A percentile compares a stretch with the other conserved stretches of the same genome.
These are phyloP conservation scores for Chondrosia reniformis DNA, from an alignment of 37 sponge, comb jelly and placozoan genomes.

Conservation along the genomic window DNA sequence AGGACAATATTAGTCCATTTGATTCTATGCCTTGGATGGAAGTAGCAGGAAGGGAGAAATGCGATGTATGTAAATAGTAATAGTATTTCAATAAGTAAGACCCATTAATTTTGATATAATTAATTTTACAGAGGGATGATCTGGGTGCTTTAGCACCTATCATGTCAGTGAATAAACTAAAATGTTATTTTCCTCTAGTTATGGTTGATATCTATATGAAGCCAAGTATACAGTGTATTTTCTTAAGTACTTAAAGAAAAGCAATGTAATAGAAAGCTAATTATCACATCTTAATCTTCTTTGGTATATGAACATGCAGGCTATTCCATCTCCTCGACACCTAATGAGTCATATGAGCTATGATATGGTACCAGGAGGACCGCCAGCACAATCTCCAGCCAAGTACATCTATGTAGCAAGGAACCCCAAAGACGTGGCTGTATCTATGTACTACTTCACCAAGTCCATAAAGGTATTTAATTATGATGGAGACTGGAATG, in stretches of 20 bases:
- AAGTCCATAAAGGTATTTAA: not conserved
- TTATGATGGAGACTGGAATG: slow-evolving; percentile 1
- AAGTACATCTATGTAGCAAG: slow-evolving; percentile 39
- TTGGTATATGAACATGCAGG: not conserved
- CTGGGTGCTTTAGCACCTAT: no score
- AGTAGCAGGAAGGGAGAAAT: not conserved
- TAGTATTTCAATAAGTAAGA: no score
- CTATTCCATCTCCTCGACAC: slow-evolving; percentile 22
- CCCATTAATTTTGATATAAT: no score
- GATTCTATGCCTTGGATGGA: not conserved
- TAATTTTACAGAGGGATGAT: no score
- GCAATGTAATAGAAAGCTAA: no score
- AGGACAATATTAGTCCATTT: not conserved
- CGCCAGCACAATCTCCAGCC: slow-evolving; percentile 13
- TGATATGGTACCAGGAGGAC: slow-evolving; percentile 9
- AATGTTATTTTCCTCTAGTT: no score
- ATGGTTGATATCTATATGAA: no score
- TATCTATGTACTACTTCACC: slow-evolving; percentile 3
- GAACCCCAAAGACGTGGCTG: slow-evolving; percentile 33
- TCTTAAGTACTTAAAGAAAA: no score
- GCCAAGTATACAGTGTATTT: no score
- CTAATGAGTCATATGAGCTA: slow-evolving; percentile 27
- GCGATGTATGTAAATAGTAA: not conserved
- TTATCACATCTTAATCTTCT: no score
- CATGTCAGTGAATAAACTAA: no score